These are phyloP conservation scores for Ectemnius lituratus DNA, from an alignment of 2,888 invertebrate species.

Conservation along the genomic window DNA sequence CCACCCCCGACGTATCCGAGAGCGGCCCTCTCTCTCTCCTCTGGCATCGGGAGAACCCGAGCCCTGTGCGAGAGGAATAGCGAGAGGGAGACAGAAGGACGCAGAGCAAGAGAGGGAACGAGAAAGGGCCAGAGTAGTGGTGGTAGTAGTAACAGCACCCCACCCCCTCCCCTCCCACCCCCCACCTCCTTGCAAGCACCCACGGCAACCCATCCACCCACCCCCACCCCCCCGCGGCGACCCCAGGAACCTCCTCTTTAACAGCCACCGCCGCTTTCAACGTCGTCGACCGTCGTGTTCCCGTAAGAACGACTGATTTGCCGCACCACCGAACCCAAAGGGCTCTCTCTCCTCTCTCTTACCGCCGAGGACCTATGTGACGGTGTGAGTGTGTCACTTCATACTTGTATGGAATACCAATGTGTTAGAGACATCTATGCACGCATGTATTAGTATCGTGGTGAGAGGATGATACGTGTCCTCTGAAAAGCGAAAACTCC, in stretches of 20 bases:
- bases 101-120: no score
- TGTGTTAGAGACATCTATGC: neutral
- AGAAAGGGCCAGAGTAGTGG: no score
- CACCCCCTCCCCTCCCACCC: no score
- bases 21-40: constrained; percentile 32
- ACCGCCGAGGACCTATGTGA: constrained; percentile 20
- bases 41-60: constrained; percentile 33
- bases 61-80: neutral
- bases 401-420: neutral
- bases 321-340: constrained; percentile 61
- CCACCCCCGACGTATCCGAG: constrained; percentile 28
- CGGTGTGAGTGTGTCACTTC: neutral
- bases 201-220: constrained; percentile 6
- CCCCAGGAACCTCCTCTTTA: constrained; percentile 59
- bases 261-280: constrained; percentile 63
- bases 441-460: constrained; percentile 33
- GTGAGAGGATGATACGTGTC: neutral
- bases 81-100: no score
- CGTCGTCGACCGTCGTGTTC: constrained; percentile 65
- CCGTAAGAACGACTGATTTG: constrained; percentile 65
- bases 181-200: constrained; percentile 6
- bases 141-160: constrained; percentile 1
- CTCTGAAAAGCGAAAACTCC: constrained; percentile 37
- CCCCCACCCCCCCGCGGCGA: constrained; percentile 35
- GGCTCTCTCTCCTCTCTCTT: constrained; percentile 28